phyloP scores from a whole-genome alignment of 2,113 vertebrate genomes.

The Setophaga coronata region DNA sequence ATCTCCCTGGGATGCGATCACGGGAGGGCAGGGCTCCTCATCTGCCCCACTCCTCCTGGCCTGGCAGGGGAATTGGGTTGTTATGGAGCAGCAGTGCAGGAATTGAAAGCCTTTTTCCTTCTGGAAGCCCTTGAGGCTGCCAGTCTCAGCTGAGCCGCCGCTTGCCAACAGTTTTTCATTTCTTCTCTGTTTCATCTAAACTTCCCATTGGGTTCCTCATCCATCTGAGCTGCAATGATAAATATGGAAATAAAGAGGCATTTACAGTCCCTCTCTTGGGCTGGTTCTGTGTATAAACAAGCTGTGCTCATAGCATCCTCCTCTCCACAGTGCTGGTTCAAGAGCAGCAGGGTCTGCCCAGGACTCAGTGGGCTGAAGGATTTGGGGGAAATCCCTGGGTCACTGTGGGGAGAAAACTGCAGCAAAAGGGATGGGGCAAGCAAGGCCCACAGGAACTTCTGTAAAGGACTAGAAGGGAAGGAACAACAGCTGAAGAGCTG shows the following conservation, averaged over 20 bases:
- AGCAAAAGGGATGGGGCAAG: not conserved
- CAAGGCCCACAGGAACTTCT: not conserved
- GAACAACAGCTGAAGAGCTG: not conserved
- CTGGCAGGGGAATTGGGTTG: not conserved
- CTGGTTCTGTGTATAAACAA: not conserved
- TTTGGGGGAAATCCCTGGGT: not conserved
- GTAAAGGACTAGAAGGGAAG: not conserved
- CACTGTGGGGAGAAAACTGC: not conserved
- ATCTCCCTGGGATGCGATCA: not conserved
- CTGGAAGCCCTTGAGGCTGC: not conserved
- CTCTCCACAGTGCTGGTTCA: not conserved
- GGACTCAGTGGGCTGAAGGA: not conserved
- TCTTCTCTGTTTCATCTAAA: not conserved
- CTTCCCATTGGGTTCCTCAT: not conserved
- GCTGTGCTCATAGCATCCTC: not conserved
- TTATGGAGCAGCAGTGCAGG: not conserved
- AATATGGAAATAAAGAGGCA: not conserved
- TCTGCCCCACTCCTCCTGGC: not conserved
- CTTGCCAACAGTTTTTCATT: not conserved
- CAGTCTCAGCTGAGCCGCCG: not conserved
- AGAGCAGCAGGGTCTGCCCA: not conserved
- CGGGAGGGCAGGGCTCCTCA: not conserved
- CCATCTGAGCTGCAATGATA: not conserved
- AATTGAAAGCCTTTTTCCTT: not conserved
- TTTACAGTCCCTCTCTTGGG: not conserved